Conservation (phyloP, 35 echinoderm and acorn worm genomes). For the Lytechinus pictus region DNA sequence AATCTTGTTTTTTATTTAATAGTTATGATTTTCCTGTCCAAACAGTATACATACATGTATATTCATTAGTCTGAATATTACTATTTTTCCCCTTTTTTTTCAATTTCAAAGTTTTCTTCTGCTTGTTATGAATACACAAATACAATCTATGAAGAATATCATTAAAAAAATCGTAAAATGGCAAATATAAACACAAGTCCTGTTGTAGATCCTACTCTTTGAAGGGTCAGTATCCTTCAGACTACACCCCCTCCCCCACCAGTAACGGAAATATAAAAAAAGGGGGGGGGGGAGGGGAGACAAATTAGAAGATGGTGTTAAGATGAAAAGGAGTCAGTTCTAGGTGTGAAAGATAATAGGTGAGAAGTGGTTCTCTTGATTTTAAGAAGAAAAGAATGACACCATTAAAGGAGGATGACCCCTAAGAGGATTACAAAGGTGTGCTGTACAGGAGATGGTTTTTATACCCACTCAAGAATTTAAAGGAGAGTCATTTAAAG, state of each 20-base stretch:
- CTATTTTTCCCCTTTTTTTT: too few relatives aligned
- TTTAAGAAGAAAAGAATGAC: background rate
- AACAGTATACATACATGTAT: too few relatives aligned
- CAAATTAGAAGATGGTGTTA: background rate
- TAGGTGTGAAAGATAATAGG: background rate
- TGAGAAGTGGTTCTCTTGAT: background rate
- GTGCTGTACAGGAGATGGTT: background rate
- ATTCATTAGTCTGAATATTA: too few relatives aligned
- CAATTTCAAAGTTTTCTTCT: background rate
- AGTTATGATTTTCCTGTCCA: too few relatives aligned
- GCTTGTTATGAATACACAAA: background rate
- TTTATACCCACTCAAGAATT: background rate
- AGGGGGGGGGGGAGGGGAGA: background rate
- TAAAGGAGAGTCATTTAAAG: background rate
- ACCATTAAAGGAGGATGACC: background rate
- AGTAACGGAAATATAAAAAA: background rate
- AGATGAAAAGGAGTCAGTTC: background rate
- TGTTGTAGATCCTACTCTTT: too few relatives aligned
- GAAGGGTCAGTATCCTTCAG: background rate
- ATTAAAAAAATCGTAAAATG: too few relatives aligned
- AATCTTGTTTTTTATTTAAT: too few relatives aligned
- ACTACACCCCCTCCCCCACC: background rate
- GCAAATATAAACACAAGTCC: too few relatives aligned
- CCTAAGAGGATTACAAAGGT: background rate
- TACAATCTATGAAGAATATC: too few relatives aligned